Base-by-base conservation (phyloP, 2,113 vertebrate species). In the Rhinogobius similis region DNA sequence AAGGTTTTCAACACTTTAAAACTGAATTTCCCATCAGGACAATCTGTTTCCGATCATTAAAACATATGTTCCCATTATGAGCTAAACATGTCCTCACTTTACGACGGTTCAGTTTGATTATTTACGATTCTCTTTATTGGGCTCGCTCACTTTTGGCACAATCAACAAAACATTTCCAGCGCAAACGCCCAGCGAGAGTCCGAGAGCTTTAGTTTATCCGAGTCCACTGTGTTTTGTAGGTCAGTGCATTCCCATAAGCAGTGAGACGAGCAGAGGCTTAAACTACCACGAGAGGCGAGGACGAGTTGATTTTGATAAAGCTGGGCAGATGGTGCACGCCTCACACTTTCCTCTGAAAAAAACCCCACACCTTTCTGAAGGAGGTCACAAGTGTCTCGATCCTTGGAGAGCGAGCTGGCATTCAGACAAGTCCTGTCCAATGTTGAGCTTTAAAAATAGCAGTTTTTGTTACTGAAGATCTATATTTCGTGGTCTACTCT, bases 241-340 rank as follows among this genome's bases (percentile, higher is more conserved):
- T 59, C 56, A 9, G 27, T 29, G 27, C 26, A 36, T 59, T 59
- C 56, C 27, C 27, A 32, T 59, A 59, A 59, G 56, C 26, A 32
- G 14, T 20, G 16, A 59, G 36, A 59, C 56, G 32, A 18, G 14
- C 24, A 58, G 55, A 58, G 56, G 56, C 56, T 29, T 32, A 59
- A 59, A 59, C 1, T 14, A 26, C 5, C 26, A 59, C 2, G 18
- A 27, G 56, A 29, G 7, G 11, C 11, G 24, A 12, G 27, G 9
- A 9, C 1, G 56, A 38, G 27, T 32, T 61, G 18, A 36, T 36
- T 10, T 38, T 38, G 29, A 36, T 61, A 61, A 20, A 29, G 14
- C 18, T n/a, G 58, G 58, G 29, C 58, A 61, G 58, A 61, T 38
- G 58, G 58, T 21, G 27, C 58, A n/a, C 58, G 29, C 6, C 58